These are phyloP conservation scores for Machaerirhynchus nigripectus DNA, from an alignment of 2,113 vertebrate genomes.

Conservation along the genomic window DNA sequence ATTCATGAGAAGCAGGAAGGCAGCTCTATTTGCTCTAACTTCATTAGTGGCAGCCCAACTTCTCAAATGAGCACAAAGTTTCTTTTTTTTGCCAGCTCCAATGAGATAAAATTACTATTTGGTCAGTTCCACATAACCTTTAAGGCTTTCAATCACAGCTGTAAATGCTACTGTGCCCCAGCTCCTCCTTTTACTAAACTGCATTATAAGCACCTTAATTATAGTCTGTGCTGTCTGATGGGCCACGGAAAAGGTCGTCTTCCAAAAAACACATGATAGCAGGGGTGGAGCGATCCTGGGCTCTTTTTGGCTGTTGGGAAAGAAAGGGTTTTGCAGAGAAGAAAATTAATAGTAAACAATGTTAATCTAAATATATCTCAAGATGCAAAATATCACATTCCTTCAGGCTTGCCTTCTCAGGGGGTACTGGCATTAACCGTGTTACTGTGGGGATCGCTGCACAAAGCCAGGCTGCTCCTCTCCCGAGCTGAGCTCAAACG, in stretches of 20 bases:
- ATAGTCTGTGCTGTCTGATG: conserved; percentile 19
- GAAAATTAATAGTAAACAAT: conserved; percentile 48
- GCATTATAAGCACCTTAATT: conserved; percentile 61
- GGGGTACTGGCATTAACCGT: background rate
- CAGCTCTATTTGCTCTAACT: background rate
- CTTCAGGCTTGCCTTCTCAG: background rate
- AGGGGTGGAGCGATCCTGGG: background rate
- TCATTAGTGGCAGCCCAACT: conserved; percentile 16
- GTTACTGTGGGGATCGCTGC: background rate
- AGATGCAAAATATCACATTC: conserved; percentile 31
- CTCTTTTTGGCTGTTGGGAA: background rate
- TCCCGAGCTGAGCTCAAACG: background rate
- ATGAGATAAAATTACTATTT: conserved; percentile 45
- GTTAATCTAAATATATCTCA: conserved; percentile 51
- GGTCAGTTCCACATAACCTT: conserved; percentile 38
- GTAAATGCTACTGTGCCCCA: conserved; percentile 19
- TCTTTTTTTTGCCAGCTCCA: background rate
- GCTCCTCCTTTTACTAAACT: conserved; percentile 35
- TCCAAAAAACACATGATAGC: conserved; percentile 1
- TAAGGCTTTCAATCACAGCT: conserved; percentile 45
- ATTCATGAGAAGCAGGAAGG: background rate
- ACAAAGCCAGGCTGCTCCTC: background rate
- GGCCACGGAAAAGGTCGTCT: conserved; percentile 5
- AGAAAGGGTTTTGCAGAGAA: conserved; percentile 27
- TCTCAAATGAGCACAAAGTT: conserved; percentile 8